Conservation (phyloP, 2,113 vertebrate genomes). For the Pelobates fuscus region DNA sequence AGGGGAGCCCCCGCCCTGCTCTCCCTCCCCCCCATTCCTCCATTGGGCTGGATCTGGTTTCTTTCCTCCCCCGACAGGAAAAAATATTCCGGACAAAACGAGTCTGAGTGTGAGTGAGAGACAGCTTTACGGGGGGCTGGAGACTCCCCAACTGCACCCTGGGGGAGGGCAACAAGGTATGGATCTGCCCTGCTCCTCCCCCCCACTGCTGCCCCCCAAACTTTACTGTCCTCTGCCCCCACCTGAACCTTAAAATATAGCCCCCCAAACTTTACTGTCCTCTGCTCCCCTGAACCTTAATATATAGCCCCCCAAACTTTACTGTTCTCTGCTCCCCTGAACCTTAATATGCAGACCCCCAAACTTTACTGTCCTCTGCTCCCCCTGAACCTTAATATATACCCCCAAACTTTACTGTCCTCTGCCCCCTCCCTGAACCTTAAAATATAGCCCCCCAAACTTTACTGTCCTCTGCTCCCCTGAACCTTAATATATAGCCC, state of each 20-base stretch:
- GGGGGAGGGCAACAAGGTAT: constrained; percentile 38
- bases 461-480: neutral
- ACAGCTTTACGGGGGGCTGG: neutral
- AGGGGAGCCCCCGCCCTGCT: constrained; percentile 12
- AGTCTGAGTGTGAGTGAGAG: neutral
- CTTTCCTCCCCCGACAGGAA: constrained; percentile 7
- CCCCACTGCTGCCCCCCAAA: neutral
- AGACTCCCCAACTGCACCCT: constrained; percentile 14
- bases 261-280: neutral
- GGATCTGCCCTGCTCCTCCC: neutral
- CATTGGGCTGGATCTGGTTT: neutral
- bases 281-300: neutral
- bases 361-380: neutral
- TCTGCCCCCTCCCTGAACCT: neutral
- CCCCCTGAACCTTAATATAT: neutral
- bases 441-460: neutral
- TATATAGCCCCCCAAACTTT: neutral
- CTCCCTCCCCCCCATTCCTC: neutral
- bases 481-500: neutral
- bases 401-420: neutral
- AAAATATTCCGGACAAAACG: neutral
- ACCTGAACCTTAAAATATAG: neutral
- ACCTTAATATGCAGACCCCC: neutral
- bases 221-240: neutral
- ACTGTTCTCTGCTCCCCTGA: no score